Percentiles rank a stretch among this genome's conserved stretches.
Evolutionary conservation across 2,888 invertebrate species (phyloP).

Genomic region (Piscicola geometra): DNA sequence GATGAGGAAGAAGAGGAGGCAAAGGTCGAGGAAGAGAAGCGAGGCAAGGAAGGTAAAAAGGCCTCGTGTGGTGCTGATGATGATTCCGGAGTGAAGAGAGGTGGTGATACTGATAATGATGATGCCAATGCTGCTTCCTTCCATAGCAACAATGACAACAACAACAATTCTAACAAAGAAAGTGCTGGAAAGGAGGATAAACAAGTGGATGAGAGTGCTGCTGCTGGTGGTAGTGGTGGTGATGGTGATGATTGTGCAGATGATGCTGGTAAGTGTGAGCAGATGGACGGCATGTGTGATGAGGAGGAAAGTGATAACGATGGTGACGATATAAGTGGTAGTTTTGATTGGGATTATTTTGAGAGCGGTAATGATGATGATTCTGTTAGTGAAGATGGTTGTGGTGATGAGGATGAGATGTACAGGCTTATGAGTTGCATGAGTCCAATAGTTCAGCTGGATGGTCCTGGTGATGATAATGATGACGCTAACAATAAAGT

Average conservation of each 20-base stretch:
- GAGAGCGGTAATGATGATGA: not conserved
- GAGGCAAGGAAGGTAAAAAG: no score
- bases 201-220: constrained; percentile 7
- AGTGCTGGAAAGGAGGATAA: not conserved
- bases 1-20: no score
- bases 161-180: not conserved
- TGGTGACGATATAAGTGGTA: not conserved
- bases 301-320: constrained; percentile 6
- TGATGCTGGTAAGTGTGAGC: not conserved
- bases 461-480: constrained; percentile 38
- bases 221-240: not conserved
- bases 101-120: not conserved
- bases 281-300: not conserved
- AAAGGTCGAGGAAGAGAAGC: no score
- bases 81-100: no score
- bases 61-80: no score
- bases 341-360: not conserved
- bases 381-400: not conserved
- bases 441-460: constrained; percentile 35
- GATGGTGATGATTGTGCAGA: constrained; percentile 2
- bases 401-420: constrained; percentile 13
- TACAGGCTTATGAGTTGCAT: not conserved
- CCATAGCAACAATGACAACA: not conserved
- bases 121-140: not conserved
- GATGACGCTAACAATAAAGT: not conserved